Percentiles rank a stretch among this genome's conserved stretches.
Evolutionary conservation across 2,113 vertebrate genomes (phyloP).

Genomic region (Zosterops hypoxanthus): DNA sequence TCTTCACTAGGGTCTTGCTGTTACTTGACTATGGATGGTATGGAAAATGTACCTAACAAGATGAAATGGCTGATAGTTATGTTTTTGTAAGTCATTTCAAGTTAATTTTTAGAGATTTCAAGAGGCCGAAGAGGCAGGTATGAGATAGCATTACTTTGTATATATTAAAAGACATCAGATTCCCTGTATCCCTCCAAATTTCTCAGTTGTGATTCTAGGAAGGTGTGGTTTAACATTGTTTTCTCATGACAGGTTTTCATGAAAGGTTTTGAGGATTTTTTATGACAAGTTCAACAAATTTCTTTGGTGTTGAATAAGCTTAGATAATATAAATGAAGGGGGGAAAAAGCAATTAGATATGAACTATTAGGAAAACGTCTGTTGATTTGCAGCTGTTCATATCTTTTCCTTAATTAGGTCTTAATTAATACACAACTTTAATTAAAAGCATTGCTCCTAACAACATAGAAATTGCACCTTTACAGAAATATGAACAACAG

Average conservation of each 20-base stretch:
- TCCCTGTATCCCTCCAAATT: neutral
- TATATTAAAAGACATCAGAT: neutral
- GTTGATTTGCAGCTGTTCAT: neutral
- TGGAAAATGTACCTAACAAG: neutral
- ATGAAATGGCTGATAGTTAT: neutral
- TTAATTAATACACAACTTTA: slow-evolving; percentile 12
- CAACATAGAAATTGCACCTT: neutral
- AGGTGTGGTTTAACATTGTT: neutral
- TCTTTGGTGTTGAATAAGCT: neutral
- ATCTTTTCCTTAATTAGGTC: neutral
- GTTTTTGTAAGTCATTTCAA: neutral
- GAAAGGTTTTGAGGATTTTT: neutral
- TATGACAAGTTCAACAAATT: neutral
- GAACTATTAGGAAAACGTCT: neutral
- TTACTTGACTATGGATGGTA: too few species aligned
- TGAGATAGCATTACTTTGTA: neutral
- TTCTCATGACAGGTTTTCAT: neutral
- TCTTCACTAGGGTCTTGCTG: neutral
- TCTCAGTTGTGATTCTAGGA: neutral
- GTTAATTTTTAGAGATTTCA: neutral
- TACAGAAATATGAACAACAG: neutral
- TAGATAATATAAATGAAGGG: neutral
- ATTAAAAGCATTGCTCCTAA: neutral
- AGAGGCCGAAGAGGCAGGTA: neutral
- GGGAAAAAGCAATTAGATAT: neutral